Evolutionary conservation across 2,888 invertebrate species (phyloP), one percentile per base, ranked within the genome.

Genomic region (Philaethria dido): DNA sequence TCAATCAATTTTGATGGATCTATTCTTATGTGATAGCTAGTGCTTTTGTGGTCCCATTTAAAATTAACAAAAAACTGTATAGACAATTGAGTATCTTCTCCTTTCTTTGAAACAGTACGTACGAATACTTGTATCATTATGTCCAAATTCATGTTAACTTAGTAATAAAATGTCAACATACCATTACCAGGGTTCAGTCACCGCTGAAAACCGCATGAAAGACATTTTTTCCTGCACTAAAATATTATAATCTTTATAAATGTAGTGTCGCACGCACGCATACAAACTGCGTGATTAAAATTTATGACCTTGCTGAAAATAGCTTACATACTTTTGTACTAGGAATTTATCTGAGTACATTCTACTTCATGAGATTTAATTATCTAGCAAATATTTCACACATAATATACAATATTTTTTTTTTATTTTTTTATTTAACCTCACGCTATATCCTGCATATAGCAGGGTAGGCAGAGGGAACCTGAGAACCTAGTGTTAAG

Each of bases 271-370:
- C 11, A 29, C 52, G 33, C 29, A 33, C 52, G 29, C 29, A 52
- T 52, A 52, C 33, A 52, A 52, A 14, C 42, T 42, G 57, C 44
- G 14, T 11, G 8, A 59, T 44, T 59, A 44, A 59, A 59, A 59
- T 29, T 60, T 45, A 60, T 60, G 14, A 60, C 25, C 44, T 29
- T 3, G 57, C 60, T 29, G 33, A 60, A 60, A 60, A 60, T 60
- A 47, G 14, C 18, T 45, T n/a, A 16, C 57, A 18, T 20, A 45
- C n/a, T 47, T 60, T 47, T 25, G 29, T 14, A 16, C 25, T 47
- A 16, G 2, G 39, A n/a, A 22, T 57, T 20, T 33, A 2, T 45
- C 3, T 20, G 13, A 18, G 1, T 16, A 45, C 2, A 47, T 60
- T 47, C 47, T 60, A n/a, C 6, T 47, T 18, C 5, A 8, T 22